Percentiles rank a stretch among this genome's conserved stretches.
These are phyloP conservation scores for Chaunax sp. DNA, from an alignment of 2,797 vertebrate genomes.

Conservation along the genomic window DNA sequence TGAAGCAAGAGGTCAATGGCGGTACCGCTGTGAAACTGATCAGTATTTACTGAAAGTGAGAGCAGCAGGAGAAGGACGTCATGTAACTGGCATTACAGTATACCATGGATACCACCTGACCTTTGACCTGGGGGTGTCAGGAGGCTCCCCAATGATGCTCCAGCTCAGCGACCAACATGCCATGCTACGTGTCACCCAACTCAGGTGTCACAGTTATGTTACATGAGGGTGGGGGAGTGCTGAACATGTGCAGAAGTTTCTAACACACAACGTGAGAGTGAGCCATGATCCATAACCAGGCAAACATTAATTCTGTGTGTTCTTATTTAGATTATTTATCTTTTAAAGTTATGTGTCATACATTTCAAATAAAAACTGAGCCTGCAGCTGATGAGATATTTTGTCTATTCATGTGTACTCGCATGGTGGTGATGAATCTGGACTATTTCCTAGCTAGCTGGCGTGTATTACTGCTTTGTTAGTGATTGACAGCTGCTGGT, in stretches of 20 bases:
- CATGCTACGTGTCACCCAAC: background rate
- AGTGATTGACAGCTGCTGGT: conserved; percentile 50
- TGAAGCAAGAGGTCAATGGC: too few relatives aligned
- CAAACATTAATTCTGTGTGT: too few relatives aligned
- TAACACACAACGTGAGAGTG: background rate
- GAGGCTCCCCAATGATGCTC: background rate
- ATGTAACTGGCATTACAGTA: background rate
- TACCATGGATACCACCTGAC: background rate
- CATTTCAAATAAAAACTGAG: too few relatives aligned
- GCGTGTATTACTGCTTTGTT: background rate
- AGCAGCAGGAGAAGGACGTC: background rate
- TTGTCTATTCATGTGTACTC: too few relatives aligned
- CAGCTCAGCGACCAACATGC: background rate
- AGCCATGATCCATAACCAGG: too few relatives aligned
- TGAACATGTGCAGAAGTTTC: background rate
- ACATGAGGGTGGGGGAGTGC: background rate
- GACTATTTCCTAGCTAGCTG: too few relatives aligned
- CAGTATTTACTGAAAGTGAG: conserved; percentile 36
- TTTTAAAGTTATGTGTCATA: too few relatives aligned
- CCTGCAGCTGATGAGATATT: too few relatives aligned
- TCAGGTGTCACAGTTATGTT: background rate
- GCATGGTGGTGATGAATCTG: too few relatives aligned
- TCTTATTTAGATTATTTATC: too few relatives aligned
- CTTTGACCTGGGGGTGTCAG: background rate
- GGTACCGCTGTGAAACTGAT: background rate